Evolutionary conservation across 2,888 invertebrate species (phyloP).

Genomic region (Iselma pallidipennis): DNA sequence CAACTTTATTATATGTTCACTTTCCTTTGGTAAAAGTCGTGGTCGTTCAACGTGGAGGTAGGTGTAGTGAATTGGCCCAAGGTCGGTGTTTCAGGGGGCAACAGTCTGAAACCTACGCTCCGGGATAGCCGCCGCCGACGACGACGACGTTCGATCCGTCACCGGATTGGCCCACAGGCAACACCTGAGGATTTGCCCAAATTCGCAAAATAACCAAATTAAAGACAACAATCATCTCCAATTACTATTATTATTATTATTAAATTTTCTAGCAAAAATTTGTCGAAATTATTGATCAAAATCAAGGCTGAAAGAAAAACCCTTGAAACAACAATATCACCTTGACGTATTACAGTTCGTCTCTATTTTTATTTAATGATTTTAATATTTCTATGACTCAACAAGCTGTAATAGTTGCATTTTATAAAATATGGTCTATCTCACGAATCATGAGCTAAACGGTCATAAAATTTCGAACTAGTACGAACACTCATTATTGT

Average conservation of each 20-base stretch:
- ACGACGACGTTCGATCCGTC: constrained; percentile 15
- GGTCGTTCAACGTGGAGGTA: constrained; percentile 34
- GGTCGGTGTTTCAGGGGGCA: constrained; percentile 40
- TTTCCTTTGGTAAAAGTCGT: constrained; percentile 38
- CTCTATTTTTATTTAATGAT: constrained; percentile 2
- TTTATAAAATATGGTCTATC: no score
- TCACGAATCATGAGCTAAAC: no score
- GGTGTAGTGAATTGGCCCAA: constrained; percentile 42
- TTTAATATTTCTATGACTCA: constrained; percentile 1
- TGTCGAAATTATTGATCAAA: not conserved
- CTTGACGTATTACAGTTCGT: constrained; percentile 1
- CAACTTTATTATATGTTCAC: constrained; percentile 27
- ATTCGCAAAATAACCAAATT: constrained; percentile 2
- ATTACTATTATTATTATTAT: no score
- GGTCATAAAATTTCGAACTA: no score
- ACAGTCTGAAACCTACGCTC: constrained; percentile 29
- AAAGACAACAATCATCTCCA: no score
- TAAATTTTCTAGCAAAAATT: no score
- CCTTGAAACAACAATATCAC: not conserved
- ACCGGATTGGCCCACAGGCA: constrained; percentile 11
- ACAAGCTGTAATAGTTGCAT: not conserved
- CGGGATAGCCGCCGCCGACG: not conserved
- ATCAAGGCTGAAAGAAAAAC: not conserved
- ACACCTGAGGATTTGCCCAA: not conserved
- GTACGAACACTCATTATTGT: no score